A percentile compares a stretch with the other conserved stretches of the same genome.
Evolutionary conservation across 2,888 invertebrate species (phyloP).

Genomic region (Drosophila cognata): DNA sequence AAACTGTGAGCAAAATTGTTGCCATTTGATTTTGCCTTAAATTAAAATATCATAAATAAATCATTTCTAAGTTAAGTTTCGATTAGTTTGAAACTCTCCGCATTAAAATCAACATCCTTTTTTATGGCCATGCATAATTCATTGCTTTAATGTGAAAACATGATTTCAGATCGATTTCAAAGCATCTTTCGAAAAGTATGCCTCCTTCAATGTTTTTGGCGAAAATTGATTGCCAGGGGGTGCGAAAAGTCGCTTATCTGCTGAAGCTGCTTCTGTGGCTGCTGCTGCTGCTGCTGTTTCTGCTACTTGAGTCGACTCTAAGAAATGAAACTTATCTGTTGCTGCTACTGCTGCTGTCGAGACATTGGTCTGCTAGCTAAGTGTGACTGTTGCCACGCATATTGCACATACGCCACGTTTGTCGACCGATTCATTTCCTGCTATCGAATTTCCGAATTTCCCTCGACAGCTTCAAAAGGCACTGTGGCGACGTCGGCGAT

Average conservation of each 20-base stretch:
- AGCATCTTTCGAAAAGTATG: not conserved
- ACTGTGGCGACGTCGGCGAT: slow-evolving; percentile 22
- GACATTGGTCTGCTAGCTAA: slow-evolving; percentile 8
- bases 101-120: slow-evolving; percentile 1
- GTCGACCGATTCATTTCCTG: slow-evolving; percentile 68
- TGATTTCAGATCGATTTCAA: slow-evolving; percentile 15
- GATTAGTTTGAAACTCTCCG: not conserved
- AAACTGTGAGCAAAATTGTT: not conserved
- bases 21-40: not conserved
- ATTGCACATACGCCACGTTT: slow-evolving; percentile 64
- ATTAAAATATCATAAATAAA: slow-evolving; percentile 2
- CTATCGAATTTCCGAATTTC: slow-evolving; percentile 65
- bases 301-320: not conserved
- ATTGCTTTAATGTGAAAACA: not conserved
- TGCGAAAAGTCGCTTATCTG: slow-evolving; percentile 22
- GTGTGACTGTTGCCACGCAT: slow-evolving; percentile 32
- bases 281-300: not conserved
- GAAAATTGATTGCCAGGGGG: slow-evolving; percentile 31
- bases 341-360: slow-evolving; percentile 4
- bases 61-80: slow-evolving; percentile 3
- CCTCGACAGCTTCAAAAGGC: slow-evolving; percentile 52
- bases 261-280: not conserved
- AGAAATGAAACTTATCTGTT: slow-evolving; percentile 30
- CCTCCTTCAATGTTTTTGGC: slow-evolving; percentile 9
- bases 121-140: not conserved